Evolutionary conservation across 2,797 vertebrate genomes (phyloP), one percentile per base, ranked within the genome.

Genomic region (Sebastes goodei): DNA sequence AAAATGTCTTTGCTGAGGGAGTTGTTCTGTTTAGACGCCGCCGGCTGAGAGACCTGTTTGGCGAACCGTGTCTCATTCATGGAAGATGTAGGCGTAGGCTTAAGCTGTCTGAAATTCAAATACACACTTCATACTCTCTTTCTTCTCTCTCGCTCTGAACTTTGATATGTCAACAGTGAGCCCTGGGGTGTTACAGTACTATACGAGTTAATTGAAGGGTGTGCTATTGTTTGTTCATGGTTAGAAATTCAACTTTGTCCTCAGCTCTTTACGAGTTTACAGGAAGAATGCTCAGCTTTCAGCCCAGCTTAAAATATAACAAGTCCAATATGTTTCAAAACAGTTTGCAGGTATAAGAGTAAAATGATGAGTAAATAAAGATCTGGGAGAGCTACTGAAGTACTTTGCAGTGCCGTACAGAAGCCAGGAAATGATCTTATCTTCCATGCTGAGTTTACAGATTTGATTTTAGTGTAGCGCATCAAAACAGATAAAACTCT

Each of bases 91-190:
- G 75, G 73, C 8, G 76, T 81, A 60, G 74, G 78, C 76, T 68
- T 10, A 4, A 59, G 4, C 33, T 15, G 12, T 70, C 23, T 71
- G 46, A 81, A 73, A 75, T 69, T 61, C 46, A 86, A 81, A 75
- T 60, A 27, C 11, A 29, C 29, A 56, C 52, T 14, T 60, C 15
- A 62, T 38, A 7, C 2, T n/a, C 8, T 63, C 4, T 25, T 5
- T 42, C 46, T 67, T n/a, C 38, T 52, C 15, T 52, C 17, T 25
- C 10, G 14, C 21, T 59, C 8, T 90, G 82, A 76, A 80, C 90
- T 89, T 91, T 89, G 87, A 75, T 81, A 78, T 67, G 78, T 82
- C 25, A 78, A 66, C 73, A 75, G 7, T 20, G 46, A 46, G 42
- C 42, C 46, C 7, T 17, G 46, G 20, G 46, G 46, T 49, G 7